These are phyloP conservation scores for Actinemys pallida DNA, from an alignment of 2,113 vertebrate genomes.

Conservation along the genomic window DNA sequence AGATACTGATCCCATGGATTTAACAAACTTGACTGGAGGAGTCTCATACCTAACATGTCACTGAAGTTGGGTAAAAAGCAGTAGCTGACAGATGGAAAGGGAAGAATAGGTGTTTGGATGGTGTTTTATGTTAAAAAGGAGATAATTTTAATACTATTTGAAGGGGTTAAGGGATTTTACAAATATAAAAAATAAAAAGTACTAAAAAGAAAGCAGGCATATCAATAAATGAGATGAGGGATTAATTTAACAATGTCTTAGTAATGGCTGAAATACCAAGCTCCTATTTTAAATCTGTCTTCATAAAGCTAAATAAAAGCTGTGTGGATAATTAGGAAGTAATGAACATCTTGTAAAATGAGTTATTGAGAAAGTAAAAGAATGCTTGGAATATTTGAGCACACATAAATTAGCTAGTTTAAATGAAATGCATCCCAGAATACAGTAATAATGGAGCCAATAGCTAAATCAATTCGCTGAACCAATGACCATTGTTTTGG, in stretches of 20 bases:
- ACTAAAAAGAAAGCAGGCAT: neutral
- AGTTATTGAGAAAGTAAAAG: neutral
- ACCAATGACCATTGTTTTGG: neutral
- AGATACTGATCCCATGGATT: neutral
- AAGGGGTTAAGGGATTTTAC: neutral
- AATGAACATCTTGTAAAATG: neutral
- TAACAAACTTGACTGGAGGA: neutral
- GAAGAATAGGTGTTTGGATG: neutral
- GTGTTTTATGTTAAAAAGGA: fast-evolving
- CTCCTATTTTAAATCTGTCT: neutral
- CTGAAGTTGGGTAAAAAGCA: slow-evolving; percentile 1
- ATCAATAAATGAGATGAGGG: neutral
- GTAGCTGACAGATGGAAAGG: neutral
- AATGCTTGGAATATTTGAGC: neutral
- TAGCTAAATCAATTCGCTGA: neutral
- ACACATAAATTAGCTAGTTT: neutral
- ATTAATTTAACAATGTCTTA: slow-evolving; percentile 12
- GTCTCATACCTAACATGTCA: fast-evolving
- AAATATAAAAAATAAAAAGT: neutral
- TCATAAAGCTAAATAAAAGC: neutral
- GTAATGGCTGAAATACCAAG: neutral
- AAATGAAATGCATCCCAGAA: neutral
- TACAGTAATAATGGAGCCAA: neutral
- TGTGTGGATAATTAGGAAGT: slow-evolving; percentile 12
- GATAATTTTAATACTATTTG: neutral